Conservation (phyloP, 1,140 invertebrate genomes). For the Atta cephalotes region DNA sequence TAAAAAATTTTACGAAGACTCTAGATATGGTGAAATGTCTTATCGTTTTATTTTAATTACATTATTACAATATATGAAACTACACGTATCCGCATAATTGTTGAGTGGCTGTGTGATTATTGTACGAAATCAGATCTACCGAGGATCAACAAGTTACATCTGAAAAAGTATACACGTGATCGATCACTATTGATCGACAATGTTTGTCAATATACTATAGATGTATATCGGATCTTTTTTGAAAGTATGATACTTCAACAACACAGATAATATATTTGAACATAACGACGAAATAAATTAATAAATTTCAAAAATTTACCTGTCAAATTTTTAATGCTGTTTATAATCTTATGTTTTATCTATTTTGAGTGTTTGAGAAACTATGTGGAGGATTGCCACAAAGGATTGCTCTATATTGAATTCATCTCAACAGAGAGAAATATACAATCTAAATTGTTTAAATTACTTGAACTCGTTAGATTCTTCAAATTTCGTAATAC, state of each 20-base stretch:
- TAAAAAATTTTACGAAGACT: neutral
- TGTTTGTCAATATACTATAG: no score
- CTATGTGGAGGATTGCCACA: neutral
- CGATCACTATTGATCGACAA: neutral
- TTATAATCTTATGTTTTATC: neutral
- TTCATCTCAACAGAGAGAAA: neutral
- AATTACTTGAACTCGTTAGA: neutral
- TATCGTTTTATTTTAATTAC: neutral
- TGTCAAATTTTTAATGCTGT: neutral
- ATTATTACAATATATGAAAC: neutral
- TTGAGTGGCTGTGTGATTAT: neutral
- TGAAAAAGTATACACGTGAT: neutral
- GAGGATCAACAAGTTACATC: neutral
- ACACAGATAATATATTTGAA: neutral
- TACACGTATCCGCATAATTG: neutral
- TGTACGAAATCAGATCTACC: neutral
- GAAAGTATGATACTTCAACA: neutral
- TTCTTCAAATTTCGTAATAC: constrained; percentile 2
- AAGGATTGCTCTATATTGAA: neutral
- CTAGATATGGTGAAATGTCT: neutral
- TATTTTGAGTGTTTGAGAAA: neutral
- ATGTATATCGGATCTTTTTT: neutral
- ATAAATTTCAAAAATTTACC: neutral
- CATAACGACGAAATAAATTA: neutral
- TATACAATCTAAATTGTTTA: constrained; percentile 1